Percentiles rank a stretch among this genome's conserved stretches.
These are phyloP conservation scores for Thunnus albacares DNA, from an alignment of 2,797 vertebrate genomes.

Conservation along the genomic window DNA sequence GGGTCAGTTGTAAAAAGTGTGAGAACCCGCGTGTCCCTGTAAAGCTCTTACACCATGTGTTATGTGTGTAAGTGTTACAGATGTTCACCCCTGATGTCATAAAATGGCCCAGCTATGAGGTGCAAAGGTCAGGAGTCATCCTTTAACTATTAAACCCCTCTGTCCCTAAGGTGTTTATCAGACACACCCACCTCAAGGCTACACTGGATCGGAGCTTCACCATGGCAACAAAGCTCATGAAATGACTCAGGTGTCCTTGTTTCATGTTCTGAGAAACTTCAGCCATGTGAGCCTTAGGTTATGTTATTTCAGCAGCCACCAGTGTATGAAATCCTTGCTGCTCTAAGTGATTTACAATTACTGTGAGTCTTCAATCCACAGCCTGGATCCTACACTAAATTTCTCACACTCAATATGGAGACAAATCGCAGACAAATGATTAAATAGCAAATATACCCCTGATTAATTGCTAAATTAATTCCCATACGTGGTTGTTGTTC, in stretches of 20 bases:
- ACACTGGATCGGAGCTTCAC: conserved; percentile 32
- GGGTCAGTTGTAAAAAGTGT: conserved; percentile 10
- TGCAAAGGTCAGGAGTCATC: conserved; percentile 70
- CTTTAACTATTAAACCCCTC: conserved; percentile 54
- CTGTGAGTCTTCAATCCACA: conserved; percentile 42
- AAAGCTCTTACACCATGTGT: conserved; percentile 37
- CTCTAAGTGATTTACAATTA: conserved; percentile 56
- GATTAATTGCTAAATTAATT: neutral
- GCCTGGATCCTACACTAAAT: neutral
- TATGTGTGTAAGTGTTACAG: conserved; percentile 45
- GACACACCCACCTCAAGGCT: conserved; percentile 65
- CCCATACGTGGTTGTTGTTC: neutral
- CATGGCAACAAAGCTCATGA: conserved; percentile 67
- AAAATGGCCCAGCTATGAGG: conserved; percentile 64
- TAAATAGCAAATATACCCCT: neutral
- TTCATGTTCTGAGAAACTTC: conserved; percentile 60
- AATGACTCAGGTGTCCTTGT: conserved; percentile 72
- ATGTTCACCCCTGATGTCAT: conserved; percentile 70
- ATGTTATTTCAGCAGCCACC: conserved; percentile 55
- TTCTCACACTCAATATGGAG: neutral
- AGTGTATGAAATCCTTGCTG: conserved; percentile 45
- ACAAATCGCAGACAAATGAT: conserved; percentile 6
- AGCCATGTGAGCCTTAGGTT: conserved; percentile 45
- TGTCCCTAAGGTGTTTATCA: conserved; percentile 65
- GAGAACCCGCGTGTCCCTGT: conserved; percentile 32